Evolutionary conservation across 2,797 vertebrate genomes (phyloP).

Genomic region (Enteromius viviparus): DNA sequence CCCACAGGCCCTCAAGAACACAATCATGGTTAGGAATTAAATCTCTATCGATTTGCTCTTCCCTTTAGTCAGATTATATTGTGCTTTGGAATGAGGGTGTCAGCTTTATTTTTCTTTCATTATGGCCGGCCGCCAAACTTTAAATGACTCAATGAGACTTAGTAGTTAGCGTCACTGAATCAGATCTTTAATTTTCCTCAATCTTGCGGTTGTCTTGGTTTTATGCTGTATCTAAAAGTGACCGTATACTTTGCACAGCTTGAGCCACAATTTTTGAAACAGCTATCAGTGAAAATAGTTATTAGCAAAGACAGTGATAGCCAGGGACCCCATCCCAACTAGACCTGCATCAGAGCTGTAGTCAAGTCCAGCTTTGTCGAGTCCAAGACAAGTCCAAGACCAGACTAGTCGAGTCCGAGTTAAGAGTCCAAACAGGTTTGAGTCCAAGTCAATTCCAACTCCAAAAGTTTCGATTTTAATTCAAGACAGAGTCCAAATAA

Average conservation of each 20-base stretch:
- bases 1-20: slow-evolving; percentile 57
- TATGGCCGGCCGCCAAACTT: slow-evolving; percentile 52
- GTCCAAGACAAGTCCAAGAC: no score
- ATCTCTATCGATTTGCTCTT: slow-evolving; percentile 60
- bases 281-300: not conserved
- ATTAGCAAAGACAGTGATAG: not conserved
- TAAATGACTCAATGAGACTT: slow-evolving; percentile 51
- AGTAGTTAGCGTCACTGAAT: slow-evolving; percentile 22
- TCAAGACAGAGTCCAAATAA: no score
- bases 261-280: not conserved
- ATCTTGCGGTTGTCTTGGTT: slow-evolving; percentile 33
- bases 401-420: no score
- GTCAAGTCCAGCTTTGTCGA: no score
- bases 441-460: no score
- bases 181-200: slow-evolving; percentile 46
- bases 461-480: no score
- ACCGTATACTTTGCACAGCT: not conserved
- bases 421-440: no score
- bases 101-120: slow-evolving; percentile 56
- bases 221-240: slow-evolving; percentile 28
- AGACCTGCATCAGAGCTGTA: not conserved
- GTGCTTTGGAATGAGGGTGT: slow-evolving; percentile 56
- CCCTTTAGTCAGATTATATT: slow-evolving; percentile 59
- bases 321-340: not conserved
- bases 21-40: slow-evolving; percentile 62